Percentiles rank a stretch among this genome's conserved stretches.
Evolutionary conservation across 2,797 vertebrate species (phyloP).

Genomic region (Diceros bicornis): DNA sequence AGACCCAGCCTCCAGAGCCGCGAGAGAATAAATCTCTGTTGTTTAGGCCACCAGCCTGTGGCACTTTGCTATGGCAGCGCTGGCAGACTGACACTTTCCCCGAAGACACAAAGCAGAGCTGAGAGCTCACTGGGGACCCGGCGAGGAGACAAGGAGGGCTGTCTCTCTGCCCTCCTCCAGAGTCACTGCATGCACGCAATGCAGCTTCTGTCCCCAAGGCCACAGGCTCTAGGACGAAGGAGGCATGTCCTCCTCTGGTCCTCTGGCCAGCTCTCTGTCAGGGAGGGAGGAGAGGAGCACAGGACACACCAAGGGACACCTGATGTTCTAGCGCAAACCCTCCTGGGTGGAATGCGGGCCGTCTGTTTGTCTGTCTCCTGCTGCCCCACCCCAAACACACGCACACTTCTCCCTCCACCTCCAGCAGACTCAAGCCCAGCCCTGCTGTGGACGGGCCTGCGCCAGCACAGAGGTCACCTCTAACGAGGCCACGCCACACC

Average conservation of each 20-base stretch:
- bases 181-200: rapidly evolving
- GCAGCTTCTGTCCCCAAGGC: neutral
- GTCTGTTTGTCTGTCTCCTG: neutral
- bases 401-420: neutral
- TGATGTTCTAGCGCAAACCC: neutral
- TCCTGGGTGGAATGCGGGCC: neutral
- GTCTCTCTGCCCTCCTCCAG: neutral
- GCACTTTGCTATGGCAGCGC: too few species aligned
- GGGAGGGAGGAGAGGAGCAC: too few species aligned
- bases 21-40: rapidly evolving
- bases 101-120: neutral
- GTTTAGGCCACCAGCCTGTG: rapidly evolving
- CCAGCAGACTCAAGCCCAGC: neutral
- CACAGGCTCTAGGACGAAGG: neutral
- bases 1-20: too few species aligned
- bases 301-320: neutral
- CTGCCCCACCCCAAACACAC: neutral
- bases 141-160: neutral
- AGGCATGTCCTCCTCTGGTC: too few species aligned
- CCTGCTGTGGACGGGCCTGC: neutral
- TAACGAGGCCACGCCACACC: neutral
- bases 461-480: neutral
- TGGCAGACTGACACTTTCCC: neutral
- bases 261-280: neutral
- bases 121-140: neutral